Conservation (phyloP, 2,888 invertebrate species). For the Orgyia antiqua region DNA sequence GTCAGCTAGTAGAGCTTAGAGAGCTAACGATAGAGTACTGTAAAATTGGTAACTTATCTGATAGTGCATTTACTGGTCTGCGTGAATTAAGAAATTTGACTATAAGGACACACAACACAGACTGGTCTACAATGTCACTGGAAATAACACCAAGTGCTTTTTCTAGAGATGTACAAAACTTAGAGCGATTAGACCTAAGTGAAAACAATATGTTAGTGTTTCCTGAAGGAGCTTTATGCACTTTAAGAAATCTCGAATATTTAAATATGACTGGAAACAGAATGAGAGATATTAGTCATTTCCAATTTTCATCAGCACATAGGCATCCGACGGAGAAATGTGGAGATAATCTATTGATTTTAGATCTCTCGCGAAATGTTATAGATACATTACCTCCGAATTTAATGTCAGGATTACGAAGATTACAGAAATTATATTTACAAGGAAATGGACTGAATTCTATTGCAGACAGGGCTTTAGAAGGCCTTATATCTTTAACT, state of each 20-base stretch:
- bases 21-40: constrained; percentile 90
- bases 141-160: constrained; percentile 87
- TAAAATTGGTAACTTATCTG: constrained; percentile 88
- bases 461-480: constrained; percentile 87
- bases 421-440: constrained; percentile 85
- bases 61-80: constrained; percentile 89
- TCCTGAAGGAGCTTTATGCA: constrained; percentile 87
- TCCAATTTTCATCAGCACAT: constrained; percentile 82
- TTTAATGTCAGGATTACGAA: constrained; percentile 83
- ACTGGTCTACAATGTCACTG: constrained; percentile 89
- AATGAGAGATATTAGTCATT: constrained; percentile 84
- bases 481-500: constrained; percentile 84
- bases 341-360: constrained; percentile 81
- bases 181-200: constrained; percentile 86
- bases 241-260: constrained; percentile 84
- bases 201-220: constrained; percentile 89
- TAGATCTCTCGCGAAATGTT: constrained; percentile 88
- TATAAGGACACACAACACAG: constrained; percentile 89
- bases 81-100: constrained; percentile 88
- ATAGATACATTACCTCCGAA: constrained; percentile 85
- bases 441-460: constrained; percentile 87
- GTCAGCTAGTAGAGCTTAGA: constrained; percentile 85
- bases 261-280: constrained; percentile 89
- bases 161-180: constrained; percentile 83
- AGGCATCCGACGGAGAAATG: constrained; percentile 81